Evolutionary conservation across 2,113 vertebrate species (phyloP).

Genomic region (Dolichotis patagonum): DNA sequence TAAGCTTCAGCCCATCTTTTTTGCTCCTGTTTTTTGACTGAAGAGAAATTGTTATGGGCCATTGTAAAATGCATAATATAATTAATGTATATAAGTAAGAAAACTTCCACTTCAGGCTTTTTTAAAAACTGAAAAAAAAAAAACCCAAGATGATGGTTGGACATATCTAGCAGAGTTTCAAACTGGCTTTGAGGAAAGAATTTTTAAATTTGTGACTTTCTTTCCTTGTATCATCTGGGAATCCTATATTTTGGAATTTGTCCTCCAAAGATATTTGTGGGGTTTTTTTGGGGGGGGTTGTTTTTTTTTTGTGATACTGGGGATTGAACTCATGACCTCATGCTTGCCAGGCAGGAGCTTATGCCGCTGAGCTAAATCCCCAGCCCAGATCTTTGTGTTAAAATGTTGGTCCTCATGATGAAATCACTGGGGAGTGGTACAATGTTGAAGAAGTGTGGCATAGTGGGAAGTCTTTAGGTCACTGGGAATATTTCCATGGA

Average conservation of each 20-base stretch:
- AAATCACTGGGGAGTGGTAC: background rate
- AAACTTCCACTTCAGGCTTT: no score
- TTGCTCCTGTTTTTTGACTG: background rate
- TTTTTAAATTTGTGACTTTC: background rate
- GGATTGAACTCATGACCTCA: no score
- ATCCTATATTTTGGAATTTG: background rate
- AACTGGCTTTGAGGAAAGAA: background rate
- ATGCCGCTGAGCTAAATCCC: no score
- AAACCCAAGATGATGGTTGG: background rate
- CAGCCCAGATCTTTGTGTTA: no score
- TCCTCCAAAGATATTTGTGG: background rate
- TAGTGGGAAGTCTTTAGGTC: background rate
- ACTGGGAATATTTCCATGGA: background rate
- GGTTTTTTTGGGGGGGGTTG: no score
- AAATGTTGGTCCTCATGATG: background rate
- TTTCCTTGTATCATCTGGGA: background rate
- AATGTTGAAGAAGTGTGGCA: background rate
- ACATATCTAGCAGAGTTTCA: background rate
- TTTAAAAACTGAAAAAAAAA: no score
- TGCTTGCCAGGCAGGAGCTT: no score
- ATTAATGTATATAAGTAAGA: no score
- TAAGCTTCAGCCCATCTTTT: background rate
- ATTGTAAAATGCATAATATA: no score
- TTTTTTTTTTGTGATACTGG: no score
- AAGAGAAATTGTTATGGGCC: background rate